Base-by-base conservation (phyloP, 2,888 invertebrate species). In the Coleophora flavipennella region DNA sequence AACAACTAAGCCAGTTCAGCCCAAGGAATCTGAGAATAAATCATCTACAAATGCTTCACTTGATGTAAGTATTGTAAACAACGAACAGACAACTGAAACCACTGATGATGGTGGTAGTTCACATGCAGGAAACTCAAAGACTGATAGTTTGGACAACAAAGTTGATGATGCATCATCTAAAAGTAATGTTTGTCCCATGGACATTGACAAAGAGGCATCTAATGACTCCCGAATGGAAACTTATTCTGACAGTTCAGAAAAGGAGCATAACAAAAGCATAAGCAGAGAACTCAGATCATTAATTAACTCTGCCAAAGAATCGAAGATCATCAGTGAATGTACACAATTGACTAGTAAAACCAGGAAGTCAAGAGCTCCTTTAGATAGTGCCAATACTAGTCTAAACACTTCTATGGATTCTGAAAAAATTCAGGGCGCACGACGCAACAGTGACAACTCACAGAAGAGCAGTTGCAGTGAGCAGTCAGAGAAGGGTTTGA, bases 231-330 rank as follows among this genome's bases (percentile, higher is more conserved):
- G 71, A 34, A 14, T 47, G 32, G 72, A 70, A 42, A 55, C 50
- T 34, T 55, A 49, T 32, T 53, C 65, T 41, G 79, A 80, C 20
- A 31, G 46, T 13, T 57, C 65, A 39, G 83, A 83, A 43, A 78
- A 70, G 46, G 81, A 76, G 31, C 78, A 73, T 27, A 78, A 67
- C 42, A 77, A 69, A 46, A 71, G 77, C 48, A 80, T 85, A 38
- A 79, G 83, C 42, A 77, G 89, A 45, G 91, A 91, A 62, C 70
- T 91, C 41, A 81, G 87, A 51, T 88, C 87, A 1, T 68, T 91
- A 14, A 86, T 91, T 46, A 89, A 88, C 26, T 87, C 90, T 10
- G 88, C 90, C 14, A 90, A 88, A 59, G 90, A 90, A 56, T 90
- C 91, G 1, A 89, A 91, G 59, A 87, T 91, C 35, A 83, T 89